phyloP scores from a whole-genome alignment of 2,888 invertebrate species.

The Drosophila lacicola region DNA sequence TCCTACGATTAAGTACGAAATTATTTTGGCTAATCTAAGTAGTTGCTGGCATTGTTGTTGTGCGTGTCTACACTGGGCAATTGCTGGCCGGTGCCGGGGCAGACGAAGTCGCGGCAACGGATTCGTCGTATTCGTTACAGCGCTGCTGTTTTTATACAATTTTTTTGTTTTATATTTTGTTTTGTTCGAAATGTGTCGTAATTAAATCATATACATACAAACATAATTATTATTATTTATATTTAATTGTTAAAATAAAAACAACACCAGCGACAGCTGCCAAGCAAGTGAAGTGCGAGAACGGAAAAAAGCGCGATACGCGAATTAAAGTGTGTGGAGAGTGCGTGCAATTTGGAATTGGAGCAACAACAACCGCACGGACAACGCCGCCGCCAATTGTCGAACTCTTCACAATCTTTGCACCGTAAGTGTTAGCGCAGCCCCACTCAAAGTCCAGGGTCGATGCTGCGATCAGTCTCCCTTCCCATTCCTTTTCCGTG shows the following conservation, averaged over 20 bases:
- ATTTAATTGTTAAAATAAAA: slow-evolving; percentile 58
- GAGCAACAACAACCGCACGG: slow-evolving; percentile 35
- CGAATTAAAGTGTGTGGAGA: slow-evolving; percentile 56
- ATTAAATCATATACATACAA: slow-evolving; percentile 50
- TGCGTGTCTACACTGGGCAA: neutral
- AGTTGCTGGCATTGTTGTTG: slow-evolving; percentile 31
- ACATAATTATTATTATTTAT: slow-evolving; percentile 40
- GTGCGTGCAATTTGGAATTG: slow-evolving; percentile 59
- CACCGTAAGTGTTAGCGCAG: slow-evolving; percentile 31
- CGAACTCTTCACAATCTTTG: slow-evolving; percentile 6
- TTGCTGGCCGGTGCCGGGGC: slow-evolving; percentile 7
- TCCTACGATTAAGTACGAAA: slow-evolving; percentile 49
- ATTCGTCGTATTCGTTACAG: slow-evolving; percentile 19
- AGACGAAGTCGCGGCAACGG: slow-evolving; percentile 17
- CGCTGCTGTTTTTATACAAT: slow-evolving; percentile 1
- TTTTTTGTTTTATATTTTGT: slow-evolving; percentile 10
- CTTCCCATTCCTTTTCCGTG: slow-evolving; percentile 1
- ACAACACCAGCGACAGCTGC: slow-evolving; percentile 21
- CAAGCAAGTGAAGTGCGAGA: slow-evolving; percentile 32
- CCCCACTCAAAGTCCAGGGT: neutral
- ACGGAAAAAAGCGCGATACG: slow-evolving; percentile 59
- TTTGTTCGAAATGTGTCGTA: slow-evolving; percentile 40
- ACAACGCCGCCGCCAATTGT: slow-evolving; percentile 12
- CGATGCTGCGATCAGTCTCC: neutral
- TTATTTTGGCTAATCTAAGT: slow-evolving; percentile 49